Conservation (phyloP, 2,797 vertebrate species). For the Poeciliopsis paucimaculata region DNA sequence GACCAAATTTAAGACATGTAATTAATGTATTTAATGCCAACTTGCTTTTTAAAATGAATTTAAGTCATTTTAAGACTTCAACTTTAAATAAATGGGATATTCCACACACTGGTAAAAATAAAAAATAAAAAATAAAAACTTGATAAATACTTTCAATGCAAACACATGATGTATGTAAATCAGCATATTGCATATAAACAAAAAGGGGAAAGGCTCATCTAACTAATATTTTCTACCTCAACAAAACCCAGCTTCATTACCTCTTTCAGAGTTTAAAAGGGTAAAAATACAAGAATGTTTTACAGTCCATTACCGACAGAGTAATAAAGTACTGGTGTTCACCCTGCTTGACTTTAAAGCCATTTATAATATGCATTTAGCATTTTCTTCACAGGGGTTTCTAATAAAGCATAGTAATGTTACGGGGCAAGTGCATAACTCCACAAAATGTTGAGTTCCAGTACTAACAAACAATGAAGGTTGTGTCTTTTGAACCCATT, state of each 20-base stretch:
- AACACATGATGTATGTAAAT: not conserved
- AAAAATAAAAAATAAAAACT: too few species aligned
- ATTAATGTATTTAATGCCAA: too few species aligned
- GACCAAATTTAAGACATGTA: too few species aligned
- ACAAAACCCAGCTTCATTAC: not conserved
- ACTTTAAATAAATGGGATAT: not conserved
- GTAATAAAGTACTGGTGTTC: not conserved
- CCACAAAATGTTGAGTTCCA: conserved; percentile 10
- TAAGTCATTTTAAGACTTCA: too few species aligned
- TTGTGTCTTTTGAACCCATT: conserved; percentile 26
- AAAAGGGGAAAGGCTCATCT: not conserved
- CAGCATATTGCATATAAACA: not conserved
- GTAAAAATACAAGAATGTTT: not conserved
- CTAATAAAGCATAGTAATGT: not conserved
- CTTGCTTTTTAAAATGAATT: too few species aligned
- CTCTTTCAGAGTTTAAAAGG: not conserved
- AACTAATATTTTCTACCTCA: not conserved
- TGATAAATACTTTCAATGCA: not conserved
- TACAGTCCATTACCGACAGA: not conserved
- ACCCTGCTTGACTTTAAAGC: not conserved
- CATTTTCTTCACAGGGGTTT: not conserved
- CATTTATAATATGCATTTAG: not conserved
- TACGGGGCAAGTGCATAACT: not conserved
- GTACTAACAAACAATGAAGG: conserved; percentile 1
- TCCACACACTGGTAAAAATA: not conserved